Evolutionary conservation across 2,113 vertebrate genomes (phyloP).

Genomic region (Phrynosoma platyrhinos): DNA sequence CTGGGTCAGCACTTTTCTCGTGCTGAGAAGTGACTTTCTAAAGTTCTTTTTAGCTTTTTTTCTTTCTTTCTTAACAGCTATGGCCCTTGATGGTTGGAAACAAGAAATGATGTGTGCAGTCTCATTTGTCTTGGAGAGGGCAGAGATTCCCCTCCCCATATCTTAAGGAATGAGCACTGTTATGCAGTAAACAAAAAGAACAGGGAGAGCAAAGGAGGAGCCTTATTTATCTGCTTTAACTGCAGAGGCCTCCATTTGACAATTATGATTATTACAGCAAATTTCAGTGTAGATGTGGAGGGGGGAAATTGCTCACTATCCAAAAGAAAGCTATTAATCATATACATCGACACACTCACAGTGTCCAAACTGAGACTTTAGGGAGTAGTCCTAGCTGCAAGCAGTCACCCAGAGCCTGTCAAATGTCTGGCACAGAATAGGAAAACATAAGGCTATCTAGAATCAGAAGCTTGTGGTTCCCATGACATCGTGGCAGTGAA

Average conservation of each 20-base stretch:
- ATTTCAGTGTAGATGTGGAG: background rate
- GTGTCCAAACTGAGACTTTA: background rate
- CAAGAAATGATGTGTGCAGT: constrained; percentile 72
- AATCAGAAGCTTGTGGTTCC: too few relatives aligned
- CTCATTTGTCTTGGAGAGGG: constrained; percentile 62
- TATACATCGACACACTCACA: background rate
- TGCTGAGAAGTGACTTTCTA: constrained; percentile 75
- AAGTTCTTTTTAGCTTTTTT: background rate
- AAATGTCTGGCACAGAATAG: too few relatives aligned
- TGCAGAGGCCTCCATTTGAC: background rate
- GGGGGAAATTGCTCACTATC: constrained; percentile 11
- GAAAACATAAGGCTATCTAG: too few relatives aligned
- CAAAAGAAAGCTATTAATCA: background rate
- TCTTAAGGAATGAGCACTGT: constrained; percentile 35
- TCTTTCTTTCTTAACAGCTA: constrained; percentile 48
- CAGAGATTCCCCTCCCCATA: background rate
- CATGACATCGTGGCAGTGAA: too few relatives aligned
- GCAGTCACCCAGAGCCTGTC: too few relatives aligned
- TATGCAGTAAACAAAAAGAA: background rate
- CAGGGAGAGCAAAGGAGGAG: background rate
- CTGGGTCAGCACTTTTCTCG: constrained; percentile 79
- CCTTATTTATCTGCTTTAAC: background rate
- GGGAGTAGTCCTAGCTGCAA: too few relatives aligned
- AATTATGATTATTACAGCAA: constrained; percentile 3
- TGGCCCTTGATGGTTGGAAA: constrained; percentile 65